These are phyloP conservation scores for Tachina fera DNA, from an alignment of 2,888 invertebrate genomes.

Conservation along the genomic window DNA sequence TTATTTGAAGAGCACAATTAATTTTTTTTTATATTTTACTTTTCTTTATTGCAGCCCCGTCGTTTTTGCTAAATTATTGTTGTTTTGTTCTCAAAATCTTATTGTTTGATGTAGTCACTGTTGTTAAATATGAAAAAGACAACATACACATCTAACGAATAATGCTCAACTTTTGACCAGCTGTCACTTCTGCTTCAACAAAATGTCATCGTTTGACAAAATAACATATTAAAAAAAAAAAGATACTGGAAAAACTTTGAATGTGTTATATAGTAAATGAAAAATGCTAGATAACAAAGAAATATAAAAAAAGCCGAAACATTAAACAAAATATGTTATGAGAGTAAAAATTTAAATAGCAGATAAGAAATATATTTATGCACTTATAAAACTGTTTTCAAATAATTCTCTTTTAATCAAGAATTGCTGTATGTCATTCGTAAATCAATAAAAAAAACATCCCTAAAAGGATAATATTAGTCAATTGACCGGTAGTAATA, in stretches of 20 bases:
- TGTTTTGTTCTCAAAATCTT: constrained; percentile 51
- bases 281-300: constrained; percentile 1
- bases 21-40: background rate
- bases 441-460: too few relatives aligned
- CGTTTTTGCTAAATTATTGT: constrained; percentile 48
- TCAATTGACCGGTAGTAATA: too few relatives aligned
- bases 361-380: background rate
- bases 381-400: too few relatives aligned
- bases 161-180: constrained; percentile 60
- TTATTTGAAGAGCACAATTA: constrained; percentile 45
- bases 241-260: constrained; percentile 1
- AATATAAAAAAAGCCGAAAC: background rate
- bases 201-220: constrained; percentile 56
- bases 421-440: too few relatives aligned
- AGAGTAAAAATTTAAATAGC: background rate
- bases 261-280: constrained; percentile 27
- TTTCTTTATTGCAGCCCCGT: constrained; percentile 8
- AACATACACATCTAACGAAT: constrained; percentile 10
- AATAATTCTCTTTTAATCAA: too few relatives aligned
- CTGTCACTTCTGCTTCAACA: constrained; percentile 50
- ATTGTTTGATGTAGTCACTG: constrained; percentile 54
- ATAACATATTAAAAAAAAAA: constrained; percentile 35
- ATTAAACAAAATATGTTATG: background rate
- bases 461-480: too few relatives aligned
- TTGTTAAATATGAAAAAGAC: constrained; percentile 29